A percentile compares a stretch with the other conserved stretches of the same genome.
These are phyloP conservation scores for Seriola aureovittata DNA, from an alignment of 2,113 vertebrate species.

Conservation along the genomic window DNA sequence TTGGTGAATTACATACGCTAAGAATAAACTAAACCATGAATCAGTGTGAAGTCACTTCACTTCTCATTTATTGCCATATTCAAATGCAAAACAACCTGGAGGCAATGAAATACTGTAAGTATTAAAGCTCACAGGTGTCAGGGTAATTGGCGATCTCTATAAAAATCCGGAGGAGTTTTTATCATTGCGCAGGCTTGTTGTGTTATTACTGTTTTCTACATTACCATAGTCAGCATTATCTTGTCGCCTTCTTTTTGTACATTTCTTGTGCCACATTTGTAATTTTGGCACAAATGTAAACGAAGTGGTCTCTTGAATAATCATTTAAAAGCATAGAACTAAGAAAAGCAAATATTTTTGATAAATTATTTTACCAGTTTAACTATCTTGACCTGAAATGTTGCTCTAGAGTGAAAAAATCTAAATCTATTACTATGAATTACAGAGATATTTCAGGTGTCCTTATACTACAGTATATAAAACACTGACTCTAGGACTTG, in stretches of 20 bases:
- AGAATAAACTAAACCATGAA: slow-evolving; percentile 45
- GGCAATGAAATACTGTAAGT: slow-evolving; percentile 8
- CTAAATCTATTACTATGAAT: slow-evolving; percentile 4
- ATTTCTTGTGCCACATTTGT: slow-evolving; percentile 8
- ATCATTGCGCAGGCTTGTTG: background rate
- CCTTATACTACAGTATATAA: slow-evolving; percentile 11
- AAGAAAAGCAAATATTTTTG: slow-evolving; percentile 60
- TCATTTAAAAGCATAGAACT: slow-evolving; percentile 16
- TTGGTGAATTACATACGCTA: slow-evolving; percentile 2
- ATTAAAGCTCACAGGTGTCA: slow-evolving; percentile 8
- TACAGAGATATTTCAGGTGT: slow-evolving; percentile 8
- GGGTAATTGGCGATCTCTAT: background rate
- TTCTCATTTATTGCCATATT: slow-evolving; percentile 10
- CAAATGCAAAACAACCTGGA: slow-evolving; percentile 12
- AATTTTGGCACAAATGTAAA: slow-evolving; percentile 36
- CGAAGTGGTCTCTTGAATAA: slow-evolving; percentile 14
- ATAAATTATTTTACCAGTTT: slow-evolving; percentile 57
- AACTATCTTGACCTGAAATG: slow-evolving; percentile 20
- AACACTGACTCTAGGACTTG: slow-evolving; percentile 19
- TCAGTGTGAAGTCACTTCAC: slow-evolving; percentile 13
- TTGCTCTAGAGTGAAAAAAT: slow-evolving; percentile 4
- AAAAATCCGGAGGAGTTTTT: background rate
- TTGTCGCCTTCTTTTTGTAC: slow-evolving; percentile 21
- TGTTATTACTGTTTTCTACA: slow-evolving; percentile 5
- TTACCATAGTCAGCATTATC: slow-evolving; percentile 24